These are phyloP conservation scores for Sula dactylatra DNA, from an alignment of 2,113 vertebrate genomes.

Conservation along the genomic window DNA sequence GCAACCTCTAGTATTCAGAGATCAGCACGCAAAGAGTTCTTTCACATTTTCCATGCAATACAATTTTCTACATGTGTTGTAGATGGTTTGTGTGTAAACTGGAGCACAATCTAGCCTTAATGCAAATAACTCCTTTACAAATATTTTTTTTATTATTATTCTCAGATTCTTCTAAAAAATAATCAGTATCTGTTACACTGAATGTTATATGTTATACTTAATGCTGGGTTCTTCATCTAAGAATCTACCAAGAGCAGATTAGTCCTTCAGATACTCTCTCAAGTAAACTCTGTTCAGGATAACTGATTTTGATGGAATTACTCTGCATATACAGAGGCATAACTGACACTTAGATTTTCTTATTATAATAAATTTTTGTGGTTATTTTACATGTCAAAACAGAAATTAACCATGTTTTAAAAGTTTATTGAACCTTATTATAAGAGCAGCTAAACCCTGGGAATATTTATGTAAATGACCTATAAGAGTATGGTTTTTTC, in stretches of 20 bases:
- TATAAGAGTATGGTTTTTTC: neutral
- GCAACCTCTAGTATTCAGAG: neutral
- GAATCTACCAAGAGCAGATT: neutral
- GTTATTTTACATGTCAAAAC: neutral
- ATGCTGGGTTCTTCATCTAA: neutral
- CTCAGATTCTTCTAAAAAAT: neutral
- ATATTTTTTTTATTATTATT: neutral
- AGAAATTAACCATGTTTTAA: neutral
- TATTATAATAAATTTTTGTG: neutral
- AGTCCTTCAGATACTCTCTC: neutral
- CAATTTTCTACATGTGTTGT: neutral
- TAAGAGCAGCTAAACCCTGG: neutral
- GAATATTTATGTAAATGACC: neutral
- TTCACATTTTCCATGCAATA: neutral
- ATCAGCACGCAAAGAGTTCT: neutral
- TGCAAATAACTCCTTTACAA: neutral
- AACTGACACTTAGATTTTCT: neutral
- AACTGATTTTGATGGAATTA: neutral
- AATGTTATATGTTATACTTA: neutral
- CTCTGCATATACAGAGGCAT: neutral
- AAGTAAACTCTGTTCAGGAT: neutral
- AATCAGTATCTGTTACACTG: neutral
- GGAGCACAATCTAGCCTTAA: neutral
- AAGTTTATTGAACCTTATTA: neutral
- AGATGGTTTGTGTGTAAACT: neutral